These are phyloP conservation scores for Sympetrum striolatum DNA, from an alignment of 2,888 invertebrate genomes.

Conservation along the genomic window DNA sequence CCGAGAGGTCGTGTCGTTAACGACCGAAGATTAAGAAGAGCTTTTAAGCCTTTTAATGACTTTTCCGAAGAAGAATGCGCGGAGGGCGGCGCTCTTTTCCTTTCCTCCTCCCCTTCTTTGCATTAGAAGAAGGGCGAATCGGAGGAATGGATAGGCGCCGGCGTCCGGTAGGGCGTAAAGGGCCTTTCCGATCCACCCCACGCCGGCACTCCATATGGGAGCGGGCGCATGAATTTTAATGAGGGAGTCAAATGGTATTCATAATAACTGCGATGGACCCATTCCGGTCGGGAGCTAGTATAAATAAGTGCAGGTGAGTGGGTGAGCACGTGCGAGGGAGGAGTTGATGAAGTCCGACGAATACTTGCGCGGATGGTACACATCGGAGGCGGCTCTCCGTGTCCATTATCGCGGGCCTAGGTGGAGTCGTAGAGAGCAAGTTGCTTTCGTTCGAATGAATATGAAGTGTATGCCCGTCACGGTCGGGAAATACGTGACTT, in stretches of 20 bases:
- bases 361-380: not conserved
- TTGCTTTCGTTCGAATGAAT: not conserved
- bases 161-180: not conserved
- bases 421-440: not conserved
- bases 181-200: not conserved
- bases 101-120: not conserved
- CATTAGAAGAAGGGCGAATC: not conserved
- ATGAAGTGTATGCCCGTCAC: no score
- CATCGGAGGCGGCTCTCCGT: constrained; percentile 4
- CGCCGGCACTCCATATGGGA: constrained; percentile 44
- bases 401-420: not conserved
- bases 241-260: constrained; percentile 26
- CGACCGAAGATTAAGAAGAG: not conserved
- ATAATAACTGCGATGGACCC: constrained; percentile 43
- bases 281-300: not conserved
- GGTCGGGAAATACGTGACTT: no score
- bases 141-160: not conserved
- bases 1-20: not conserved
- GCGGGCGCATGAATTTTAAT: constrained; percentile 48
- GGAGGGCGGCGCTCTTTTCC: not conserved
- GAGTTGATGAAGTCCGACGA: not conserved
- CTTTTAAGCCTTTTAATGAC: not conserved
- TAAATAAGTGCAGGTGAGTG: constrained; percentile 11
- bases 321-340: not conserved
- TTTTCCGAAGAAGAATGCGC: not conserved